Conservation (phyloP, 2,888 invertebrate genomes). For the Villa cingulata region DNA sequence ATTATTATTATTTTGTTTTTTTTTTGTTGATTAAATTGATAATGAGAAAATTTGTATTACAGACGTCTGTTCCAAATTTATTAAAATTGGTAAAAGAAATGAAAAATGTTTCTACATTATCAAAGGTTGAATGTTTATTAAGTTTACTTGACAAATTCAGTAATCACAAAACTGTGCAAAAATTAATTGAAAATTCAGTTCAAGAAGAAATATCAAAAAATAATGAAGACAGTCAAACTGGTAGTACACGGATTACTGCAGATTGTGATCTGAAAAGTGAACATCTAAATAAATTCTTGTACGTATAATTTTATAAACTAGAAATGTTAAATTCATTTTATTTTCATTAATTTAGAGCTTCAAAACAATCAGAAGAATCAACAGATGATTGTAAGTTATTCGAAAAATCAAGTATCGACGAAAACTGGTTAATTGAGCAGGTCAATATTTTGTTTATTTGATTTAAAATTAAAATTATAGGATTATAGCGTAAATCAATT, state of each 20-base stretch:
- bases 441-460: no score
- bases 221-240: no score
- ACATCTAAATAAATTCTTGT: not conserved
- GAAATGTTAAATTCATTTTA: constrained; percentile 14
- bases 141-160: not conserved
- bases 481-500: not conserved
- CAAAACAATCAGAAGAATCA: no score
- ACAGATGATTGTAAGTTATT: constrained; percentile 13
- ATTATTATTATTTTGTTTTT: no score
- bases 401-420: constrained; percentile 29
- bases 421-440: constrained; percentile 34
- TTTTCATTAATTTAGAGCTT: no score
- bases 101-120: not conserved
- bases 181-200: constrained; percentile 1
- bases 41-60: not conserved
- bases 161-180: not conserved
- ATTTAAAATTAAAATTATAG: no score
- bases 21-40: no score
- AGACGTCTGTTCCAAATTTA: not conserved
- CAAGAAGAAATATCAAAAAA: constrained; percentile 1
- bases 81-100: not conserved
- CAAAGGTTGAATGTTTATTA: constrained; percentile 1
- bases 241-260: no score
- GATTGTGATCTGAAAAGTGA: not conserved
- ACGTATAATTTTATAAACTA: constrained; percentile 10